Evolutionary conservation across 2,113 vertebrate genomes (phyloP).

Genomic region (Psephotus haematonotus): DNA sequence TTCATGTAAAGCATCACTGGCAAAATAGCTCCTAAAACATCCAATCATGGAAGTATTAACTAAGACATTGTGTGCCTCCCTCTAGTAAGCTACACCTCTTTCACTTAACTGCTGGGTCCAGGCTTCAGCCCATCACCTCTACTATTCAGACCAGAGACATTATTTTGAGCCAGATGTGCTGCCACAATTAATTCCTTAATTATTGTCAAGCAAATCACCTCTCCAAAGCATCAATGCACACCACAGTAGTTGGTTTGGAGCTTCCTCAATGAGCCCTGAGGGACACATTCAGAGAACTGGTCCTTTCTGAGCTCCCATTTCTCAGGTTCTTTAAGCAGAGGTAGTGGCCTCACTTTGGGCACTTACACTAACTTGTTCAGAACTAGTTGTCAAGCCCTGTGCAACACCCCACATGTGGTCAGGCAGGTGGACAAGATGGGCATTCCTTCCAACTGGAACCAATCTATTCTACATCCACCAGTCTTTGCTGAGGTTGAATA

Average conservation of each 20-base stretch:
- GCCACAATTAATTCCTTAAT: too few relatives aligned
- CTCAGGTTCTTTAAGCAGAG: neutral
- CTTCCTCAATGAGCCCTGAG: neutral
- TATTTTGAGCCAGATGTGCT: neutral
- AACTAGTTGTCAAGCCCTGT: neutral
- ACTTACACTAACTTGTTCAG: neutral
- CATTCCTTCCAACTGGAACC: neutral
- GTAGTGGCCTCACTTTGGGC: fast-evolving
- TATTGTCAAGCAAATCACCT: neutral
- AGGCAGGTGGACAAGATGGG: neutral
- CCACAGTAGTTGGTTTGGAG: neutral
- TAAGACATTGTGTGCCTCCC: neutral
- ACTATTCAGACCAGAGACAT: neutral
- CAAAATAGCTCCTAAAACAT: neutral
- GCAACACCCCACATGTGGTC: neutral
- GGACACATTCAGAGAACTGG: neutral
- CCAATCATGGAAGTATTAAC: neutral
- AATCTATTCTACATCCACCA: neutral
- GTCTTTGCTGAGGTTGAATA: neutral
- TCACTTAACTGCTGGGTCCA: too few relatives aligned
- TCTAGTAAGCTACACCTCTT: neutral
- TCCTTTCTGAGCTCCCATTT: fast-evolving
- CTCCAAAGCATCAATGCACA: neutral
- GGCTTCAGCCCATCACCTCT: neutral
- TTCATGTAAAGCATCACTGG: neutral